Conservation (phyloP, 2,888 invertebrate genomes). For the Meganola albula region DNA sequence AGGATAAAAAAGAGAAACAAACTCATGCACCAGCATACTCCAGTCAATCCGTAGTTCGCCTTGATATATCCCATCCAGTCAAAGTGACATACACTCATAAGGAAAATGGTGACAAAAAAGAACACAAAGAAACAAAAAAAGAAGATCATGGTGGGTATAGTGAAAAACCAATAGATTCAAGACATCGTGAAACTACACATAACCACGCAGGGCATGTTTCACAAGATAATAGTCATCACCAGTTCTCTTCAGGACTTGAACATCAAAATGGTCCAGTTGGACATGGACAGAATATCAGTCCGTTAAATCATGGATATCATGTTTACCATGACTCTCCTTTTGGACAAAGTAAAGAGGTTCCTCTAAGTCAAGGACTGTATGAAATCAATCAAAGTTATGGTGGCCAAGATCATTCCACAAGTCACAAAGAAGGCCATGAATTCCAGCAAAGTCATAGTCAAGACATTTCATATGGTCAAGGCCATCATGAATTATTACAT, state of each 20-base stretch:
- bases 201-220: too few relatives aligned
- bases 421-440: not conserved
- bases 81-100: too few relatives aligned
- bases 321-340: too few relatives aligned
- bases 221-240: too few relatives aligned
- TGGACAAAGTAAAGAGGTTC: too few relatives aligned
- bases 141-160: not conserved
- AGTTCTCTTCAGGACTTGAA: not conserved
- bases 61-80: conserved; percentile 25
- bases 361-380: too few relatives aligned
- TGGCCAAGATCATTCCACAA: not conserved
- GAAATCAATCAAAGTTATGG: not conserved
- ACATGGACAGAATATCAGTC: not conserved
- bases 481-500: conserved; percentile 6
- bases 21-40: conserved; percentile 31
- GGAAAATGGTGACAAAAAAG: too few relatives aligned
- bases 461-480: conserved; percentile 3
- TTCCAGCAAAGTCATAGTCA: not conserved
- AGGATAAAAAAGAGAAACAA: conserved; percentile 36
- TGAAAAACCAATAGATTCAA: too few relatives aligned
- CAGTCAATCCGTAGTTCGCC: conserved; percentile 35
- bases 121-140: not conserved
- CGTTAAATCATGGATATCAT: not conserved
- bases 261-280: not conserved
- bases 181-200: too few relatives aligned